phyloP scores from a whole-genome alignment of 1,140 invertebrate genomes.

The Drosophila asahinai region DNA sequence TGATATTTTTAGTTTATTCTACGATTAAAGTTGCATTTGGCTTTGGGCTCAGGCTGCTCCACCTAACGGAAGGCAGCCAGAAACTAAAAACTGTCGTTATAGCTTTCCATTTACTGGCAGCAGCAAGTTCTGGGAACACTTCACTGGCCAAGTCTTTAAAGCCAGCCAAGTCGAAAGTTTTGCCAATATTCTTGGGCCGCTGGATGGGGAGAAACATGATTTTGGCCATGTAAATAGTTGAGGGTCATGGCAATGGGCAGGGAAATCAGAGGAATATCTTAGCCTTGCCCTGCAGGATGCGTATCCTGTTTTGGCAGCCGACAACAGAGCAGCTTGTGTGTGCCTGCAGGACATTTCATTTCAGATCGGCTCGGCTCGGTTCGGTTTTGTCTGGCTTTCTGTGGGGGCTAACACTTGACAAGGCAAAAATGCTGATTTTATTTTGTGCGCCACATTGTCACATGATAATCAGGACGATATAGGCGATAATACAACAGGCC shows the following conservation, averaged over 20 bases:
- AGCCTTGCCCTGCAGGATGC: slow-evolving; percentile 27
- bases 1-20: neutral
- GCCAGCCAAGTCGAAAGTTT: slow-evolving; percentile 30
- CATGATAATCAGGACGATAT: slow-evolving; percentile 73
- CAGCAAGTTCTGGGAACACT: slow-evolving; percentile 2
- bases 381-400: slow-evolving; percentile 6
- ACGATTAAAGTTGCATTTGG: slow-evolving; percentile 4
- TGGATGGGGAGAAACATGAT: slow-evolving; percentile 15
- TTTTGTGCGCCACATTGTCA: slow-evolving; percentile 76
- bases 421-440: slow-evolving; percentile 78
- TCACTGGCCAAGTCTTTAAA: slow-evolving; percentile 29
- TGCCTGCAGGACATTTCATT: slow-evolving; percentile 53
- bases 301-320: slow-evolving; percentile 28
- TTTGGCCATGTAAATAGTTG: slow-evolving; percentile 42
- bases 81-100: slow-evolving; percentile 41
- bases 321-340: slow-evolving; percentile 25
- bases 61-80: slow-evolving; percentile 24
- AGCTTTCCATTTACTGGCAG: slow-evolving; percentile 22
- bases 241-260: slow-evolving; percentile 28
- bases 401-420: slow-evolving; percentile 47
- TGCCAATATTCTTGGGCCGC: slow-evolving; percentile 7
- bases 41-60: neutral
- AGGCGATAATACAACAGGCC: slow-evolving; percentile 59
- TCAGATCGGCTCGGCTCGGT: slow-evolving; percentile 23
- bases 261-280: slow-evolving; percentile 21